Conservation (phyloP, 1,140 invertebrate genomes). For the Drosophila burlai region DNA sequence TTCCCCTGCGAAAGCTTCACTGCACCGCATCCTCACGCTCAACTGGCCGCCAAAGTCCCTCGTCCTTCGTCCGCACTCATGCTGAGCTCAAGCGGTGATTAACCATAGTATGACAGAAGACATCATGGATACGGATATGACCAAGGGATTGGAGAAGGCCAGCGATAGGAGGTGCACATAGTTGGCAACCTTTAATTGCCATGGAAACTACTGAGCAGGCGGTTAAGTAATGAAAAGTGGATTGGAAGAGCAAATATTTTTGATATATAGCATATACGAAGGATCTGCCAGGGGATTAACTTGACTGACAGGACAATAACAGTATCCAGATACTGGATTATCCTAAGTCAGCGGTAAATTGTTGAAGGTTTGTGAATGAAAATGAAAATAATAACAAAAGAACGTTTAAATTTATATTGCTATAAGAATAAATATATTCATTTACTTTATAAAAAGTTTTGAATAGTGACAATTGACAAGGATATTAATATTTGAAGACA, state of each 20-base stretch:
- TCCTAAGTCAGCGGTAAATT: not conserved
- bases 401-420: no score
- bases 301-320: not conserved
- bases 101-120: conserved; percentile 65
- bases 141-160: conserved; percentile 14
- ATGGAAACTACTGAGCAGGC: conserved; percentile 28
- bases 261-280: conserved; percentile 8
- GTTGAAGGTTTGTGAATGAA: not conserved
- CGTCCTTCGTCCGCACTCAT: conserved; percentile 27
- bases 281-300: conserved; percentile 19
- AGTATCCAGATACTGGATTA: not conserved
- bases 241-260: conserved; percentile 50
- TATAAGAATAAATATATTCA: not conserved
- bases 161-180: conserved; percentile 2
- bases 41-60: conserved; percentile 49
- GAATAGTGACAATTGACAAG: no score
- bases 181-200: conserved; percentile 40
- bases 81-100: conserved; percentile 69
- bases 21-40: conserved; percentile 73
- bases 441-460: not conserved
- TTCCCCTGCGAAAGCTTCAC: conserved; percentile 76
- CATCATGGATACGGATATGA: conserved; percentile 42
- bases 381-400: not conserved
- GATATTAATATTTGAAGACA: no score
- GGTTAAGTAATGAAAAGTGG: conserved; percentile 40